Evolutionary conservation across 2,888 invertebrate species (phyloP), one percentile per base, ranked within the genome.

Genomic region (Clanis bilineata): DNA sequence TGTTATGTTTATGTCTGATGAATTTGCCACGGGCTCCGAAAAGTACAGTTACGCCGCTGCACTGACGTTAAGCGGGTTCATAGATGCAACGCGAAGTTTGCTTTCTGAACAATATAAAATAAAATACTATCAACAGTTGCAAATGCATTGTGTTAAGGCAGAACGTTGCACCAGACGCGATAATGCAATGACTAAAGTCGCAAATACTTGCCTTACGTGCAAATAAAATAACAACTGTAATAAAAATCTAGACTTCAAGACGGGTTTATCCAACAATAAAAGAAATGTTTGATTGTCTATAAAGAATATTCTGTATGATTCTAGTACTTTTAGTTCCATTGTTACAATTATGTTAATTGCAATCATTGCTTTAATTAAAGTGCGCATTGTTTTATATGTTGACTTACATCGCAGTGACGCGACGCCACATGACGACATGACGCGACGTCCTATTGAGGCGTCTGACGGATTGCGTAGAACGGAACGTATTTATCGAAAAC

Each of bases 361-460:
- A 12, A 44, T 59, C 55, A 21, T 56, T 56, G 55, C 55, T 43
- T 51, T 51, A 51, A 51, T 32, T 51, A 51, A 28, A 25, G 32
- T 10, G 18, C 28, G 15, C 28, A 51, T 51, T 51, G 51, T 51
- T 51, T 51, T 32, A 28, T 7, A 28, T 51, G 51, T 51, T 51
- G 18, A 51, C 32, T 51, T 51, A 28, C 51, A 51, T 32, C 10
- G 51, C 28, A 15, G 10, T 51, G 51, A 51, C 51, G 51, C 32
- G 28, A 15, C 6, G 15, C 28, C 23, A 47, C 15, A 28, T 28
- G 15, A 15, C 15, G 47, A 18, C 6, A 28, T 28, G 28, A 28
- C 28, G 47, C 28, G 3, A 28, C n/a, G 47, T 6, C 28, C 9
- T 23, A 51, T 51, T 28, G 28, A 28, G 28, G 18, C 51, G 18